Evolutionary conservation across 1,140 invertebrate genomes (phyloP).

Genomic region (Temnothorax longispinosus): DNA sequence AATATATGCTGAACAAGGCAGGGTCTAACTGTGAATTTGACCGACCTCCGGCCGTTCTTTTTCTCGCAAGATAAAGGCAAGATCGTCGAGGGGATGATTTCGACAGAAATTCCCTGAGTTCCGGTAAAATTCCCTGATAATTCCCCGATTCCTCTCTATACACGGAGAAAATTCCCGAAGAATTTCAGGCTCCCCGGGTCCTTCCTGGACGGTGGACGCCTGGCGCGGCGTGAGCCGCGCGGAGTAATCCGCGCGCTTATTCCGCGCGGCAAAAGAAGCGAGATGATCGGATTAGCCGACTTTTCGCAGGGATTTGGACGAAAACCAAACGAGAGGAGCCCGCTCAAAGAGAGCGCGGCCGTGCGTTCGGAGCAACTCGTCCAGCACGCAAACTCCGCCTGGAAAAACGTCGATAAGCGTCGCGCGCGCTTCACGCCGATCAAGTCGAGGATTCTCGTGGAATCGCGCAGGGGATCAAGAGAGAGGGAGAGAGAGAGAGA

Average conservation of each 20-base stretch:
- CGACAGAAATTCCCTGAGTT: conserved; percentile 8
- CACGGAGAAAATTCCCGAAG: neutral
- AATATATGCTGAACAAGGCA: neutral
- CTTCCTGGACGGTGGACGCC: neutral
- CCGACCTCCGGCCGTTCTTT: neutral
- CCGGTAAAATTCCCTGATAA: conserved; percentile 12
- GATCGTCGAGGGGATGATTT: neutral
- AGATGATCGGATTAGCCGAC: conserved; percentile 55
- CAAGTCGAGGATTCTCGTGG: conserved; percentile 39
- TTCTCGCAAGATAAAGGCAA: neutral
- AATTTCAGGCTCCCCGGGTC: neutral
- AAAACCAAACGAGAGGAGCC: conserved; percentile 67
- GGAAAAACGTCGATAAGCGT: conserved; percentile 84
- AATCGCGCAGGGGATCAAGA: neutral
- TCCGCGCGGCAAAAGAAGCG: conserved; percentile 46
- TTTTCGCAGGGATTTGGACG: conserved; percentile 54
- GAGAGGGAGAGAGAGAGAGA: neutral
- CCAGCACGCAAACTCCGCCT: conserved; percentile 79
- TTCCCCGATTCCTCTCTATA: neutral
- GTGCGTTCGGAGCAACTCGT: conserved; percentile 77
- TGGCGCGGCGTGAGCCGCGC: neutral
- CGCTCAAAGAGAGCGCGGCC: conserved; percentile 53
- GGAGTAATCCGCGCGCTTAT: conserved; percentile 42
- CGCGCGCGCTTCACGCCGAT: conserved; percentile 46
- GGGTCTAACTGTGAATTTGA: neutral